Evolutionary conservation across 2,888 invertebrate genomes (phyloP).

Genomic region (Zeuzera pyrina): DNA sequence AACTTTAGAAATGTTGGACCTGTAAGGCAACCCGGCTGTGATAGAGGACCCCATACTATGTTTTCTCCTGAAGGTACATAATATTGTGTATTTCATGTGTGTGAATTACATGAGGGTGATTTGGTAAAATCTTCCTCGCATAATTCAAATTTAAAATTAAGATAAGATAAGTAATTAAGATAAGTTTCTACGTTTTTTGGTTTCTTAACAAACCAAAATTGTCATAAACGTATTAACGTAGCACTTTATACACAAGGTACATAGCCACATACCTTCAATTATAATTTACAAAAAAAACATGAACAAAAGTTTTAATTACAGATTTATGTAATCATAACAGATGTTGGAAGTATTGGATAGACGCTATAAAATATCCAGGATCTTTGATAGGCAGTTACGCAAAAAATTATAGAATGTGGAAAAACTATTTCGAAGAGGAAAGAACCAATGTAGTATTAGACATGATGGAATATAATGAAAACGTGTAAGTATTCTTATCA

Average conservation of each 20-base stretch:
- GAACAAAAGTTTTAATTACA: slow-evolving; percentile 20
- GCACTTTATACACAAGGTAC: no score
- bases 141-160: no score
- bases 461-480: slow-evolving; percentile 26
- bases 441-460: slow-evolving; percentile 30
- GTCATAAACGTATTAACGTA: no score
- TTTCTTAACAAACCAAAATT: no score
- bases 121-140: no score
- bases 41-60: slow-evolving; percentile 17
- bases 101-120: background rate
- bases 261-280: no score
- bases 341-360: slow-evolving; percentile 41
- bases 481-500: slow-evolving; percentile 32
- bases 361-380: slow-evolving; percentile 38
- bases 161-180: no score
- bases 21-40: slow-evolving; percentile 50
- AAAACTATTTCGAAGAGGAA: slow-evolving; percentile 31
- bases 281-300: no score
- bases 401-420: slow-evolving; percentile 44
- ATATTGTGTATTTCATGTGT: slow-evolving; percentile 1
- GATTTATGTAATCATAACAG: slow-evolving; percentile 57
- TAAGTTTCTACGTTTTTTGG: no score
- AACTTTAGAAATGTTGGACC: slow-evolving; percentile 40
- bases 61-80: slow-evolving; percentile 47
- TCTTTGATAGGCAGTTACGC: slow-evolving; percentile 42